These are phyloP conservation scores for Acromyrmex echinatior DNA, from an alignment of 1,140 invertebrate species.

Conservation along the genomic window DNA sequence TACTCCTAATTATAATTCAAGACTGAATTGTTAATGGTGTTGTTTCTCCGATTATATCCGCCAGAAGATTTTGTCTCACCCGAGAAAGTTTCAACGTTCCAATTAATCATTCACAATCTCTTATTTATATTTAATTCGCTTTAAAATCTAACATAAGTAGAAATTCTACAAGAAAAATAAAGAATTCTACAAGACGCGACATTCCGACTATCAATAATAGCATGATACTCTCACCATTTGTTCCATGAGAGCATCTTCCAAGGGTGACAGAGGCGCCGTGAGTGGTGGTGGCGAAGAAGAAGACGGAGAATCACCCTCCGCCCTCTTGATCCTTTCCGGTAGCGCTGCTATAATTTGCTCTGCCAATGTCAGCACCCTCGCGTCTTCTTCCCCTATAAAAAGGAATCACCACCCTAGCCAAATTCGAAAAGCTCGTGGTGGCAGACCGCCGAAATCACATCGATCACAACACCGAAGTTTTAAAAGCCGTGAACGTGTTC, in stretches of 20 bases:
- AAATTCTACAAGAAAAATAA: not conserved
- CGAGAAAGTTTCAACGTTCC: not conserved
- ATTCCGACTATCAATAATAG: slow-evolving; percentile 9
- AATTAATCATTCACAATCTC: slow-evolving; percentile 24
- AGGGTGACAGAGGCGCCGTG: slow-evolving; percentile 81
- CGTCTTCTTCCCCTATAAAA: slow-evolving; percentile 96
- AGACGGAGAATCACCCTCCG: slow-evolving; percentile 83
- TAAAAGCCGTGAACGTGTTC: slow-evolving; percentile 71
- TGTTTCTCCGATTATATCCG: not conserved
- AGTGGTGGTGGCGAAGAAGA: slow-evolving; percentile 82
- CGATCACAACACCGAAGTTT: slow-evolving; percentile 79
- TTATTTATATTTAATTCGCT: not conserved
- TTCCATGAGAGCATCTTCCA: slow-evolving; percentile 85
- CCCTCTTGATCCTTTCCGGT: slow-evolving; percentile 97
- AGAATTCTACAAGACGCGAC: not conserved
- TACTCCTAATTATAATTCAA: slow-evolving; percentile 37
- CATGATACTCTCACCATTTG: slow-evolving; percentile 82
- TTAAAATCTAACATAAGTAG: not conserved
- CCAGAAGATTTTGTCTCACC: not conserved
- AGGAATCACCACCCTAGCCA: slow-evolving; percentile 80
- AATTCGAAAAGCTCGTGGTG: slow-evolving; percentile 70
- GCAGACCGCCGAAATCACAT: slow-evolving; percentile 77
- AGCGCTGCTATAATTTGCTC: slow-evolving; percentile 99
- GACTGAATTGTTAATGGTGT: not conserved
- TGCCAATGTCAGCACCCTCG: slow-evolving; percentile 96